phyloP scores from a whole-genome alignment of 2,797 vertebrate genomes.

The Adelosebastes latens region DNA sequence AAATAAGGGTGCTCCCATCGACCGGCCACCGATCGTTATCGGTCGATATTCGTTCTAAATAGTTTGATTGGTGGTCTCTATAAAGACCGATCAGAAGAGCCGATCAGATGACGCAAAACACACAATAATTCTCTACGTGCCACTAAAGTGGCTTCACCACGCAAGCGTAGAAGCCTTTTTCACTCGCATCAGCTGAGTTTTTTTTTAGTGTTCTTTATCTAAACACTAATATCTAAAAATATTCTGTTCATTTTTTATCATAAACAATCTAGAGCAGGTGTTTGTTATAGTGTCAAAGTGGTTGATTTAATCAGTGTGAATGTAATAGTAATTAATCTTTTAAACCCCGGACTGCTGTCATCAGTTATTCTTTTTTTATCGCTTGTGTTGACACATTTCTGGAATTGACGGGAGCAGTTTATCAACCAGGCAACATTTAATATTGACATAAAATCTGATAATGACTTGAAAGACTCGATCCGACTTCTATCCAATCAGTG shows the following conservation, averaged over 20 bases:
- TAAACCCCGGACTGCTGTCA: neutral
- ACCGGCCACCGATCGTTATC: no score
- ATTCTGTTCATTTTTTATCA: neutral
- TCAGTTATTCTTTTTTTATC: neutral
- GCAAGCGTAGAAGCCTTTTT: no score
- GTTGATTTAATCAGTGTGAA: slow-evolving; percentile 12
- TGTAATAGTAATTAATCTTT: neutral
- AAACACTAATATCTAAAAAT: neutral
- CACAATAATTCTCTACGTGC: no score
- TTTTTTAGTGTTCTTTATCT: neutral
- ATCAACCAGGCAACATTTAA: slow-evolving; percentile 1
- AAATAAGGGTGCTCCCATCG: neutral
- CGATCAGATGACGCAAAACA: no score
- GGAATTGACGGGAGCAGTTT: neutral
- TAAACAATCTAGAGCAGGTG: neutral
- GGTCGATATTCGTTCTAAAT: no score
- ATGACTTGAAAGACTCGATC: slow-evolving; percentile 3
- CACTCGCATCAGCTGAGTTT: no score
- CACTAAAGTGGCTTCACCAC: no score
- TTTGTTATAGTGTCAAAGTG: neutral
- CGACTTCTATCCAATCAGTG: neutral
- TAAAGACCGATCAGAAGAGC: no score
- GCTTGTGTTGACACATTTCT: slow-evolving; percentile 16
- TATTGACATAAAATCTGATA: slow-evolving; percentile 28
- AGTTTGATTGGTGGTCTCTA: no score